Evolutionary conservation across 2,888 invertebrate genomes (phyloP).

Genomic region (Lycia hirtaria): DNA sequence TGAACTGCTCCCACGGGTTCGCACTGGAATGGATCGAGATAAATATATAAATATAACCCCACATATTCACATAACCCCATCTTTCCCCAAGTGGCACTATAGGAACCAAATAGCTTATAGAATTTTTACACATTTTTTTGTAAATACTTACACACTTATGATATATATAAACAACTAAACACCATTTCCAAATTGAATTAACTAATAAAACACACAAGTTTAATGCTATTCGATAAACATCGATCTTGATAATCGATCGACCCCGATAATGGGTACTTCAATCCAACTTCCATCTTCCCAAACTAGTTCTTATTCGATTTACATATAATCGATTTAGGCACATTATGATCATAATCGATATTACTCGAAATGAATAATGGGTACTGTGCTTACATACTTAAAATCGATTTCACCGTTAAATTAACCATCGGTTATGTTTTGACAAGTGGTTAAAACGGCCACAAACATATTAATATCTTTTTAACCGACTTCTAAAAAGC

Average conservation of each 20-base stretch:
- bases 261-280: constrained; percentile 9
- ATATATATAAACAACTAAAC: constrained; percentile 1
- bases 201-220: constrained; percentile 16
- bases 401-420: background rate
- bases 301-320: constrained; percentile 22
- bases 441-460: background rate
- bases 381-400: constrained; percentile 19
- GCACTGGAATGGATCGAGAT: constrained; percentile 48
- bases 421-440: constrained; percentile 6
- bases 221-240: constrained; percentile 22
- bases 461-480: too few species aligned
- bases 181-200: background rate
- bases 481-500: too few species aligned
- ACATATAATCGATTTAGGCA: constrained; percentile 26
- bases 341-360: constrained; percentile 30
- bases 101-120: too few species aligned
- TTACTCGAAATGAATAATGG: constrained; percentile 36
- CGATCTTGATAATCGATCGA: constrained; percentile 18
- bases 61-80: too few species aligned
- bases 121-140: too few species aligned
- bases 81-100: too few species aligned
- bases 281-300: constrained; percentile 23
- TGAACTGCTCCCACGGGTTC: constrained; percentile 87
- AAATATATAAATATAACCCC: too few species aligned
- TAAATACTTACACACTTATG: too few species aligned